phyloP scores from a whole-genome alignment of 1,140 invertebrate species.

The Oreohelix idahoensis region DNA sequence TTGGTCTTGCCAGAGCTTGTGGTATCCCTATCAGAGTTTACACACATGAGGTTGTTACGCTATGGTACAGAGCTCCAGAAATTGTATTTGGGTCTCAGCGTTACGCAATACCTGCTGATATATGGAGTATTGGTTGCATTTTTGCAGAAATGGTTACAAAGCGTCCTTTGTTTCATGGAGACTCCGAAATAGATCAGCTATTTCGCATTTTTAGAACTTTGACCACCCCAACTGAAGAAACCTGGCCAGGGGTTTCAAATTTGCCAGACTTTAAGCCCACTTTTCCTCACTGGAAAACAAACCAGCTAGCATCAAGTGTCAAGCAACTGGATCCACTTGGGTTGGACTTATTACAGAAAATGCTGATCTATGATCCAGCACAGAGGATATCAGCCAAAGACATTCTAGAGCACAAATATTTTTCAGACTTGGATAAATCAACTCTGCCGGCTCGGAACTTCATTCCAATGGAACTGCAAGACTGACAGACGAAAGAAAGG shows the following conservation, averaged over 20 bases:
- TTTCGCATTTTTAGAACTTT: constrained; percentile 73
- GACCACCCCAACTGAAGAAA: constrained; percentile 73
- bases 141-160: constrained; percentile 77
- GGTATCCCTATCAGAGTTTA: constrained; percentile 93
- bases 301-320: constrained; percentile 60
- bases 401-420: constrained; percentile 84
- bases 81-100: constrained; percentile 89
- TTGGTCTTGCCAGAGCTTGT: constrained; percentile 96
- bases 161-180: constrained; percentile 73
- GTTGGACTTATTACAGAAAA: constrained; percentile 84
- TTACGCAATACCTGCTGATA: constrained; percentile 92
- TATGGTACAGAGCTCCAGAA: constrained; percentile 99
- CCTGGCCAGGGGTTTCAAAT: constrained; percentile 71
- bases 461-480: constrained; percentile 7
- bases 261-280: constrained; percentile 72
- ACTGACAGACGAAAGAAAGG: not conserved
- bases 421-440: constrained; percentile 81
- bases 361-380: constrained; percentile 86
- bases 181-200: constrained; percentile 75
- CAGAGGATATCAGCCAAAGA: constrained; percentile 82
- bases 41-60: constrained; percentile 98
- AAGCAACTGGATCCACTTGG: constrained; percentile 76
- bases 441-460: constrained; percentile 73
- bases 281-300: constrained; percentile 73
- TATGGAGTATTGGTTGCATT: constrained; percentile 98